phyloP scores from a whole-genome alignment of 2,113 vertebrate species.

The Nerophis lumbriciformis region DNA sequence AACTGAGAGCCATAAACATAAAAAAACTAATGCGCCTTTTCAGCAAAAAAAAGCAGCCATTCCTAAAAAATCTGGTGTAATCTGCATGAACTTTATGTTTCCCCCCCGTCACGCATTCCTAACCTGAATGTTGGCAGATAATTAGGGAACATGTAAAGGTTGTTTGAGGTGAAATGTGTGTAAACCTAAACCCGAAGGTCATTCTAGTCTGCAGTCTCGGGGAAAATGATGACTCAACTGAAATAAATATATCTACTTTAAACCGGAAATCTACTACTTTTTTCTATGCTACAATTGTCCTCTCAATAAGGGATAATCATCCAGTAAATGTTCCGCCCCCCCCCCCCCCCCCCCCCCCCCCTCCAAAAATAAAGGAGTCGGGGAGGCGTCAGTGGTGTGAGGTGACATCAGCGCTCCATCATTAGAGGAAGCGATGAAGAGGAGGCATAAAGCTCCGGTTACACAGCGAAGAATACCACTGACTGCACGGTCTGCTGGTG shows the following conservation, averaged over 20 bases:
- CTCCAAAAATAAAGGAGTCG: constrained; percentile 31
- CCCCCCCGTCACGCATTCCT: too few species aligned
- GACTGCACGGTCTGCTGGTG: constrained; percentile 28
- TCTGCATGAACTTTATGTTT: too few species aligned
- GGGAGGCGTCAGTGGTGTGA: constrained; percentile 36
- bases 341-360: constrained; percentile 28
- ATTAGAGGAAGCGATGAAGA: constrained; percentile 49
- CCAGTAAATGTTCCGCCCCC: constrained; percentile 15
- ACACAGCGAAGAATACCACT: constrained; percentile 43
- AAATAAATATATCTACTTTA: background rate
- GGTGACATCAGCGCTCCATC: constrained; percentile 63
- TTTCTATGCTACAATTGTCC: background rate
- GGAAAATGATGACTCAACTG: too few species aligned
- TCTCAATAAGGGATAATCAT: constrained; percentile 23
- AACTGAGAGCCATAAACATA: background rate
- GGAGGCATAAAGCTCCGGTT: constrained; percentile 65
- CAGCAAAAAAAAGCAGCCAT: background rate
- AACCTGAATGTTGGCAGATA: too few species aligned
- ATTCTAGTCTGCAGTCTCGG: too few species aligned
- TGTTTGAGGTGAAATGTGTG: too few species aligned
- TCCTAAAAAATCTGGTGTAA: background rate
- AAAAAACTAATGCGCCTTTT: background rate
- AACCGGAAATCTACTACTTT: background rate
- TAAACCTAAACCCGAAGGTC: too few species aligned
- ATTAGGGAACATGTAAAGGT: too few species aligned